Evolutionary conservation across 2,888 invertebrate species (phyloP).

Genomic region (Sarcophaga variegata): DNA sequence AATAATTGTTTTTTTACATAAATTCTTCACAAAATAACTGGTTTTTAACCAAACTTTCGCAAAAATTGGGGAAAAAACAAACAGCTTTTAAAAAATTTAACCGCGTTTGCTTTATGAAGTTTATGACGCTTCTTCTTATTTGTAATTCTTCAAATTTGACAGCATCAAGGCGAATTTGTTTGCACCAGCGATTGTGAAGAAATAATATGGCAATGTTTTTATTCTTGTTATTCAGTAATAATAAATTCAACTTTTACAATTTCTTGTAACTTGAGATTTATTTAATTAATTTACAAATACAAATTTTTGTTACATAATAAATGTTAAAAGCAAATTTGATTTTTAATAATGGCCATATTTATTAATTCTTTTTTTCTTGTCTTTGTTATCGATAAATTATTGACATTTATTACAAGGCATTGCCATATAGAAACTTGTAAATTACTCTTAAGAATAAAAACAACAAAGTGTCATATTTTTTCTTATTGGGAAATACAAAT

Average conservation of each 20-base stretch:
- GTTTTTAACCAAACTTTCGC: not conserved
- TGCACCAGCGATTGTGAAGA: too few relatives aligned
- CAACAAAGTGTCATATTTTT: slow-evolving; percentile 54
- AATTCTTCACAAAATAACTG: not conserved
- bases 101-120: not conserved
- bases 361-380: not conserved
- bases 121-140: not conserved
- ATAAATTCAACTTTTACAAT: too few relatives aligned
- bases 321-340: not conserved
- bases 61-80: not conserved
- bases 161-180: not conserved
- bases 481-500: slow-evolving; percentile 56
- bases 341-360: not conserved
- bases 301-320: too few relatives aligned
- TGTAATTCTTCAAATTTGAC: not conserved
- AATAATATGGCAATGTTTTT: too few relatives aligned
- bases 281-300: too few relatives aligned
- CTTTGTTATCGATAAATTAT: not conserved
- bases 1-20: not conserved
- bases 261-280: too few relatives aligned
- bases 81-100: not conserved
- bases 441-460: slow-evolving; percentile 32
- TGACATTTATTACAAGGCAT: not conserved
- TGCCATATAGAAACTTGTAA: slow-evolving; percentile 28
- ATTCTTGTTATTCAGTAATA: too few relatives aligned